phyloP scores from a whole-genome alignment of 2,888 invertebrate genomes.

The Drosophila mulleri region DNA sequence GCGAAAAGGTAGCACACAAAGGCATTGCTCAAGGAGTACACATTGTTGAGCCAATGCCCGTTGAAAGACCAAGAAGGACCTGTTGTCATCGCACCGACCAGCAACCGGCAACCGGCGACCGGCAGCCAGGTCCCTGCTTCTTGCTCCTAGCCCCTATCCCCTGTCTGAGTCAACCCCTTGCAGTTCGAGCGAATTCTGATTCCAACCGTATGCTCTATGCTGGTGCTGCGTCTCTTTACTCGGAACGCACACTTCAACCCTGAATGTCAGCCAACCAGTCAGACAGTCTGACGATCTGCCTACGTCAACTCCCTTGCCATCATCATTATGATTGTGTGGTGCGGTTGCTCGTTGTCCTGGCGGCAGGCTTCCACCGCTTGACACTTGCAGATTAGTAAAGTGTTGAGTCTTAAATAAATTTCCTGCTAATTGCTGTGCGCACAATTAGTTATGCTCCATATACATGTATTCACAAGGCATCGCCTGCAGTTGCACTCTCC shows the following conservation, averaged over 20 bases:
- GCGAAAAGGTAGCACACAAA: conserved; percentile 69
- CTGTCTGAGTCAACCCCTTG: conserved; percentile 68
- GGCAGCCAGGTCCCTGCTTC: conserved; percentile 16
- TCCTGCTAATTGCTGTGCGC: conserved; percentile 78
- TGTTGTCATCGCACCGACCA: conserved; percentile 60
- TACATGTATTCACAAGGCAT: conserved; percentile 14
- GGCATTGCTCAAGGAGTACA: conserved; percentile 24
- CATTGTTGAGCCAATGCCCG: conserved; percentile 28
- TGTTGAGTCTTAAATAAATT: conserved; percentile 79
- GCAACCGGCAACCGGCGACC: background rate
- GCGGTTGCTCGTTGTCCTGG: conserved; percentile 32
- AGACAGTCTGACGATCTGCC: conserved; percentile 45
- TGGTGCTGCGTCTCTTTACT: conserved; percentile 58
- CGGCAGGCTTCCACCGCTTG: conserved; percentile 60
- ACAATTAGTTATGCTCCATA: conserved; percentile 76
- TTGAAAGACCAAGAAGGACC: conserved; percentile 43
- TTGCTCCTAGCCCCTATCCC: conserved; percentile 15
- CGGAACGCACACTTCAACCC: conserved; percentile 79
- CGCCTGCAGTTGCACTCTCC: conserved; percentile 24
- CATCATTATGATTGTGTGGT: conserved; percentile 56
- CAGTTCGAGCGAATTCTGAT: conserved; percentile 69
- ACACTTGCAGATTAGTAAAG: conserved; percentile 84
- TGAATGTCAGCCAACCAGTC: conserved; percentile 18
- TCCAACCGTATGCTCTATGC: conserved; percentile 47
- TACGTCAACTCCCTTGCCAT: conserved; percentile 69